A percentile compares a stretch with the other conserved stretches of the same genome.
These are phyloP conservation scores for Pocota personata DNA, from an alignment of 2,888 invertebrate genomes.

Conservation along the genomic window DNA sequence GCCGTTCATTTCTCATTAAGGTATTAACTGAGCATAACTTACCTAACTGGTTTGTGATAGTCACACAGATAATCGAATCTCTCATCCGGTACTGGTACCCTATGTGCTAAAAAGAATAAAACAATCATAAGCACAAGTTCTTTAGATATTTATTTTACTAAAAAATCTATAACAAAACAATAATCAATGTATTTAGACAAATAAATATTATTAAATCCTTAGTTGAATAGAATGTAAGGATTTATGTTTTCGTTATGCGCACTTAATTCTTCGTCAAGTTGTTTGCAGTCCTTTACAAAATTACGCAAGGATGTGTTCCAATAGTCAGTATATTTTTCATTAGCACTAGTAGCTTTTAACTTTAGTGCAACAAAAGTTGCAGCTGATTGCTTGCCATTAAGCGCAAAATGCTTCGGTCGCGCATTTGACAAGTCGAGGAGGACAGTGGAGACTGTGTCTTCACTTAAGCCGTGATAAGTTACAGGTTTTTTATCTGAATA, in stretches of 20 bases:
- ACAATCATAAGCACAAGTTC: slow-evolving; percentile 18
- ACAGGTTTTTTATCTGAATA: not conserved
- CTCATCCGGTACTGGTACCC: slow-evolving; percentile 98
- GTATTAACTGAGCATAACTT: slow-evolving; percentile 77
- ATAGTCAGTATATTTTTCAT: slow-evolving; percentile 75
- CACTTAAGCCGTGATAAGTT: slow-evolving; percentile 11
- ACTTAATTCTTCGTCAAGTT: slow-evolving; percentile 14
- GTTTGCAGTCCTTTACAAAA: slow-evolving; percentile 46
- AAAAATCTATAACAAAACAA: not conserved
- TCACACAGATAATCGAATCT: slow-evolving; percentile 97
- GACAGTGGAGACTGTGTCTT: slow-evolving; percentile 84
- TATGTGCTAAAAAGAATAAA: slow-evolving; percentile 85
- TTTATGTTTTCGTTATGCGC: slow-evolving; percentile 19
- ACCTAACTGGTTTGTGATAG: slow-evolving; percentile 97
- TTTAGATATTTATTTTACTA: slow-evolving; percentile 8
- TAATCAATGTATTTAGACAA: not conserved
- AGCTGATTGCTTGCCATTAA: slow-evolving; percentile 84
- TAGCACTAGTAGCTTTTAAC: slow-evolving; percentile 84
- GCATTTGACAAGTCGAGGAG: slow-evolving; percentile 84
- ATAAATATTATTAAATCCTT: not conserved
- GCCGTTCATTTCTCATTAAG: not conserved
- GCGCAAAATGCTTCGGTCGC: slow-evolving; percentile 86
- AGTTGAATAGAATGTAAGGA: not conserved
- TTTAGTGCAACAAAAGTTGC: slow-evolving; percentile 84
- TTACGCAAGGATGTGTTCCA: slow-evolving; percentile 3